Conservation (phyloP, 2,113 vertebrate species). For the Arenaria interpres region DNA sequence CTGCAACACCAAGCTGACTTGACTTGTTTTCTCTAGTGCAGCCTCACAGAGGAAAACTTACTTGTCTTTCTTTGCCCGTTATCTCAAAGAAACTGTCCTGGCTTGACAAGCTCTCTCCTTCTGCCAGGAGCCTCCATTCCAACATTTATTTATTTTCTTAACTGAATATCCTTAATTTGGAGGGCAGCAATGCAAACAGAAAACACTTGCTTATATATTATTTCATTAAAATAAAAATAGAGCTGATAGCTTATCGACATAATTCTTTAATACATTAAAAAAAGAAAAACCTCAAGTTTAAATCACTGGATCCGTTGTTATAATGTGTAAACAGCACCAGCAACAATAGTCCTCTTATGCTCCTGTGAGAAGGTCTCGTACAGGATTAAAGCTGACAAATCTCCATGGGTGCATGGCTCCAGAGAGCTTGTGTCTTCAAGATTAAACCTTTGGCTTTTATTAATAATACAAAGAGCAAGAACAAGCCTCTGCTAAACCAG, state of each 20-base stretch:
- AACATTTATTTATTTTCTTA: neutral
- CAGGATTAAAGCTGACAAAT: conserved; percentile 25
- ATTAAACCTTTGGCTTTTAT: neutral
- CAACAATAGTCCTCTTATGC: neutral
- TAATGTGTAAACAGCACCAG: neutral
- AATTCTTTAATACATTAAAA: neutral
- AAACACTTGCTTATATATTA: neutral
- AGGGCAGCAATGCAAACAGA: neutral
- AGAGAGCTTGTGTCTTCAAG: neutral
- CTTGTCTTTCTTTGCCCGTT: neutral
- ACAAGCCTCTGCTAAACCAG: neutral
- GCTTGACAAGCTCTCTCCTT: neutral
- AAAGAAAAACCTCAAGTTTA: neutral
- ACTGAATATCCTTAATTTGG: neutral
- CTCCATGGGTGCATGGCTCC: neutral
- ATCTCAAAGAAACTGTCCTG: neutral
- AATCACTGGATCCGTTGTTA: neutral
- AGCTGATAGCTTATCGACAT: neutral
- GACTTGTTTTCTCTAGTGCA: neutral
- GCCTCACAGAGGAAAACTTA: neutral
- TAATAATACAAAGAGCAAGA: conserved; percentile 3
- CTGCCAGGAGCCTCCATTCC: neutral
- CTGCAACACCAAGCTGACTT: neutral
- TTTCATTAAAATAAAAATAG: neutral
- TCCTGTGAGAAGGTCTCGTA: neutral